Conservation (phyloP, 2,113 vertebrate genomes). For the Hydrolagus affinis region DNA sequence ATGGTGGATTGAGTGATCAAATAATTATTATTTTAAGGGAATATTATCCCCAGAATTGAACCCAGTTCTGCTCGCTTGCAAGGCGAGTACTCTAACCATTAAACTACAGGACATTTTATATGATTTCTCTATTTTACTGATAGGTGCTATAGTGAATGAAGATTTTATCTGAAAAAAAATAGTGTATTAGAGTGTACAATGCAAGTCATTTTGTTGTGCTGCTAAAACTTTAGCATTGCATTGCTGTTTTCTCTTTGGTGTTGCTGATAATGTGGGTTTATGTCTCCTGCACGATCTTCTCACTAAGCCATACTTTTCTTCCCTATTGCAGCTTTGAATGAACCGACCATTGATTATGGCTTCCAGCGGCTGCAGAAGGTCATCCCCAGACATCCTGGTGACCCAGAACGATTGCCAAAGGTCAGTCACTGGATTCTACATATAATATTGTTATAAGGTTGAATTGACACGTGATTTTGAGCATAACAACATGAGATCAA, state of each 20-base stretch:
- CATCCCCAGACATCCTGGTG: slow-evolving; percentile 69
- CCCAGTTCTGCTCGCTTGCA: too few species aligned
- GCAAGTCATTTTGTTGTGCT: neutral
- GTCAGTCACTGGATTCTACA: slow-evolving; percentile 44
- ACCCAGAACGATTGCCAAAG: slow-evolving; percentile 74
- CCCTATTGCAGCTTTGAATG: slow-evolving; percentile 32
- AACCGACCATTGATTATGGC: slow-evolving; percentile 91
- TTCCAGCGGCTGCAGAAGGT: slow-evolving; percentile 81
- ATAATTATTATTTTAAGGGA: too few species aligned
- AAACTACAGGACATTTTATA: neutral
- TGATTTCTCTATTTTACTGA: neutral
- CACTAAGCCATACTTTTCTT: neutral
- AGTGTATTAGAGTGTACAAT: neutral
- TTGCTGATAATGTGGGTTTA: neutral
- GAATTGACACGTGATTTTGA: neutral
- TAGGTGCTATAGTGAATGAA: neutral
- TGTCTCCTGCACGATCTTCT: neutral
- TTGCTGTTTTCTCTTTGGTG: neutral
- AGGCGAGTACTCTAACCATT: too few species aligned
- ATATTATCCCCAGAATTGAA: too few species aligned
- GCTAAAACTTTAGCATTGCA: too few species aligned
- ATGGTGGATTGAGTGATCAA: too few species aligned
- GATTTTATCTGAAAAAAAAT: neutral
- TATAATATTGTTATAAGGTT: neutral
- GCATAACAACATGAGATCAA: neutral